phyloP scores from a whole-genome alignment of 2,113 vertebrate species.

The Labeo catla region DNA sequence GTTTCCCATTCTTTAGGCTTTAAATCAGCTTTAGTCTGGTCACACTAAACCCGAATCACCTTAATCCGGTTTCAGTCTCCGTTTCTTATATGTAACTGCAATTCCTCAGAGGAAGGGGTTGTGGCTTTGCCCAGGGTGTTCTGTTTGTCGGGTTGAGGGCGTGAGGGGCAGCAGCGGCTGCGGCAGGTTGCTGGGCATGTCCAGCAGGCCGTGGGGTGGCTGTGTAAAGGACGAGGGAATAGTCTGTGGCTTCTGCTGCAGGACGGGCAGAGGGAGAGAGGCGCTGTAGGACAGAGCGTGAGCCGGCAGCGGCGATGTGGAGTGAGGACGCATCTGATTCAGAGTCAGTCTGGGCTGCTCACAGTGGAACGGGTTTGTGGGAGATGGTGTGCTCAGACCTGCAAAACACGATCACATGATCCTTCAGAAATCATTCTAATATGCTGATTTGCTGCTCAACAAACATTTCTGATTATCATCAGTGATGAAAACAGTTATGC shows the following conservation, averaged over 20 bases:
- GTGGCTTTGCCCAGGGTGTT: constrained; percentile 73
- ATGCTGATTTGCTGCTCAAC: background rate
- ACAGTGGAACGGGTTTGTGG: constrained; percentile 89
- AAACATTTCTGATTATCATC: background rate
- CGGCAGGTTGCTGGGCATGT: constrained; percentile 79
- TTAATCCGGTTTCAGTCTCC: too few relatives aligned
- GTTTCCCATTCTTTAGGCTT: background rate
- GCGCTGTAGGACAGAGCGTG: constrained; percentile 86
- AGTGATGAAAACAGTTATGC: background rate
- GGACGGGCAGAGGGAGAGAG: constrained; percentile 83
- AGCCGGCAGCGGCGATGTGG: constrained; percentile 79
- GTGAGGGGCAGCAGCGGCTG: constrained; percentile 83
- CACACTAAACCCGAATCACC: too few relatives aligned
- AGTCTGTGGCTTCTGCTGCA: constrained; percentile 78
- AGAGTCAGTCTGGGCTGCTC: constrained; percentile 88
- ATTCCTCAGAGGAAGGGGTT: constrained; percentile 83
- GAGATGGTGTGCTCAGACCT: constrained; percentile 87
- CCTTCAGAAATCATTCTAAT: background rate
- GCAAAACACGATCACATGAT: background rate
- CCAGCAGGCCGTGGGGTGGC: constrained; percentile 73
- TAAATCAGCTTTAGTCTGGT: background rate
- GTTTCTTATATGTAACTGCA: background rate
- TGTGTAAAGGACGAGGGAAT: constrained; percentile 85
- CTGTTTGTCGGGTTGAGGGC: constrained; percentile 61
- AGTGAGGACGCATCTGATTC: constrained; percentile 90